These are phyloP conservation scores for Enteromius argenteus DNA, from an alignment of 2,797 vertebrate genomes.

Conservation along the genomic window DNA sequence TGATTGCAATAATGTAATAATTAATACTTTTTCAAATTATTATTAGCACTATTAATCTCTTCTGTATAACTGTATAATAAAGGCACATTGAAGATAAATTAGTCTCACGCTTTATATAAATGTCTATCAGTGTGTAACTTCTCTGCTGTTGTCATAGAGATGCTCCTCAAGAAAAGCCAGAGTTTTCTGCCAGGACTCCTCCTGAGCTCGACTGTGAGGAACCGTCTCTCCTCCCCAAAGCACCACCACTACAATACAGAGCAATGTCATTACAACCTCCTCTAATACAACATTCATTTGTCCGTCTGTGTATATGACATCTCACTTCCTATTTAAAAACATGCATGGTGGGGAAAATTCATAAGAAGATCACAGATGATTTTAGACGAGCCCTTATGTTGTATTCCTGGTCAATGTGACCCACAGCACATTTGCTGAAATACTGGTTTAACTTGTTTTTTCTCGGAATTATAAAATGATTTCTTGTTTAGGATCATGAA, in stretches of 20 bases:
- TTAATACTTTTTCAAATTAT: not conserved
- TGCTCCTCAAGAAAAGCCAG: constrained; percentile 69
- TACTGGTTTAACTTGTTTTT: not conserved
- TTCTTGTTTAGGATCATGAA: not conserved
- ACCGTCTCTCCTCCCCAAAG: constrained; percentile 76
- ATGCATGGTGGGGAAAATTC: not conserved
- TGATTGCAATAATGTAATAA: not conserved
- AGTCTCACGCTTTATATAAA: not conserved
- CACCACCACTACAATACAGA: constrained; percentile 63
- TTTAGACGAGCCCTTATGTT: not conserved
- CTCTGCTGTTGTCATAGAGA: constrained; percentile 17
- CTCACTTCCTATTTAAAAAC: not conserved
- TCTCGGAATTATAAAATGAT: not conserved
- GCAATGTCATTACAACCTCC: not conserved
- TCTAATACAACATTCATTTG: not conserved
- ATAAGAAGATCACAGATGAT: not conserved
- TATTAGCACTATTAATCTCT: not conserved
- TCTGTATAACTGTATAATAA: not conserved
- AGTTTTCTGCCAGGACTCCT: constrained; percentile 77
- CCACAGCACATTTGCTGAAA: not conserved
- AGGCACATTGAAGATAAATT: not conserved
- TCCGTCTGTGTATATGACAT: not conserved
- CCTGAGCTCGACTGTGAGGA: constrained; percentile 72
- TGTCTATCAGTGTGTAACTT: not conserved
- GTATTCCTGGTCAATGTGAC: not conserved